Conservation (phyloP, 1,140 invertebrate species). For the Euglossa dilemma region DNA sequence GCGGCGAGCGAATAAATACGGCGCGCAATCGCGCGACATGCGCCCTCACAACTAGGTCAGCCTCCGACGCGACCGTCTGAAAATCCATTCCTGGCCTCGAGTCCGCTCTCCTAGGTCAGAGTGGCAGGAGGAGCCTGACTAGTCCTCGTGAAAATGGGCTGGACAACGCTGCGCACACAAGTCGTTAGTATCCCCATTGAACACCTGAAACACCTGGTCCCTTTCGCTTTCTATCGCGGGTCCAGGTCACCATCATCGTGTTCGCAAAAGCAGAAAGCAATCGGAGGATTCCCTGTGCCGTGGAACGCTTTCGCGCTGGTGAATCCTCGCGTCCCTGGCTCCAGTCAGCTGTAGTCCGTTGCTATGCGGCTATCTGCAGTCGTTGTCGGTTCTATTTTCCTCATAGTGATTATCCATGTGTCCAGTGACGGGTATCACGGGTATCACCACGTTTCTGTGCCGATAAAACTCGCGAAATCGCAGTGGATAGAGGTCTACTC, state of each 20-base stretch:
- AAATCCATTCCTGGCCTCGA: constrained; percentile 74
- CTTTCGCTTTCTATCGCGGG: background rate
- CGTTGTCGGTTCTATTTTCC: background rate
- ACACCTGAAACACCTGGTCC: background rate
- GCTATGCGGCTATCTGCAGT: constrained; percentile 20
- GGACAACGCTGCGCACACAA: constrained; percentile 79
- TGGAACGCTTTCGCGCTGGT: background rate
- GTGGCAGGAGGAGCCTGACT: constrained; percentile 64
- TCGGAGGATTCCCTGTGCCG: background rate
- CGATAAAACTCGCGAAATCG: background rate
- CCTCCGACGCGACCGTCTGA: constrained; percentile 65
- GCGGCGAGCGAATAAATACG: constrained; percentile 69
- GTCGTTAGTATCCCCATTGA: constrained; percentile 75
- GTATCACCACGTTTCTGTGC: too few relatives aligned
- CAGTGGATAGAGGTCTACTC: background rate
- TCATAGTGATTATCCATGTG: background rate
- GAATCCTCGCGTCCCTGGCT: background rate
- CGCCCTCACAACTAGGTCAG: constrained; percentile 78
- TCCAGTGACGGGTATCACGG: too few relatives aligned
- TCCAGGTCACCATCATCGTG: background rate
- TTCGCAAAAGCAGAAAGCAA: background rate
- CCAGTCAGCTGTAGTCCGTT: background rate
- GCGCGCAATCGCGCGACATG: constrained; percentile 77
- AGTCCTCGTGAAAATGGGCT: constrained; percentile 75
- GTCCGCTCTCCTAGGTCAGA: constrained; percentile 76